Evolutionary conservation across 2,113 vertebrate genomes (phyloP).

Genomic region (Eubucco bourcierii): DNA sequence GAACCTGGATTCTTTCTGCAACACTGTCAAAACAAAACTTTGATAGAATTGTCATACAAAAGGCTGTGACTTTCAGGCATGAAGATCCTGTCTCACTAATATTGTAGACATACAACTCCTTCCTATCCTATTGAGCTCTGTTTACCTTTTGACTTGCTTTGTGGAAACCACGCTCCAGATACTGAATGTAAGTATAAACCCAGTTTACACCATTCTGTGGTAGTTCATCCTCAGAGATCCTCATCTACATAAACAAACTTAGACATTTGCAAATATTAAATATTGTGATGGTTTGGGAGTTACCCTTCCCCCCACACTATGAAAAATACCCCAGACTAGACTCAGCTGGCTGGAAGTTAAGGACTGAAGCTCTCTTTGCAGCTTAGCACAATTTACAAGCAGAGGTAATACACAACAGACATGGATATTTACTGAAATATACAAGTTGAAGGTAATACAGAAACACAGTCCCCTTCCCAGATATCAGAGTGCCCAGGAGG

Average conservation of each 20-base stretch:
- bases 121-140: background rate
- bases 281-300: background rate
- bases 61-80: background rate
- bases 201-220: background rate
- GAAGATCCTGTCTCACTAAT: background rate
- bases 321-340: too few species aligned
- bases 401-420: too few species aligned
- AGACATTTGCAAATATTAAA: background rate
- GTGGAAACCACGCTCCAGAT: fast-evolving
- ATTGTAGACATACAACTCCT: background rate
- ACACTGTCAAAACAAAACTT: background rate
- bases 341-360: too few species aligned
- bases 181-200: background rate
- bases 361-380: too few species aligned
- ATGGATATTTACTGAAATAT: too few species aligned
- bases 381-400: too few species aligned
- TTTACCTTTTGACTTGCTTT: background rate
- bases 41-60: background rate
- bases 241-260: background rate
- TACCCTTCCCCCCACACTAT: too few species aligned
- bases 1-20: background rate
- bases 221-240: background rate
- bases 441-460: too few species aligned
- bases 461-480: too few species aligned
- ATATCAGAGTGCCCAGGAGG: too few species aligned